Evolutionary conservation across 2,113 vertebrate species (phyloP).

Genomic region (Phocoena phocoena): DNA sequence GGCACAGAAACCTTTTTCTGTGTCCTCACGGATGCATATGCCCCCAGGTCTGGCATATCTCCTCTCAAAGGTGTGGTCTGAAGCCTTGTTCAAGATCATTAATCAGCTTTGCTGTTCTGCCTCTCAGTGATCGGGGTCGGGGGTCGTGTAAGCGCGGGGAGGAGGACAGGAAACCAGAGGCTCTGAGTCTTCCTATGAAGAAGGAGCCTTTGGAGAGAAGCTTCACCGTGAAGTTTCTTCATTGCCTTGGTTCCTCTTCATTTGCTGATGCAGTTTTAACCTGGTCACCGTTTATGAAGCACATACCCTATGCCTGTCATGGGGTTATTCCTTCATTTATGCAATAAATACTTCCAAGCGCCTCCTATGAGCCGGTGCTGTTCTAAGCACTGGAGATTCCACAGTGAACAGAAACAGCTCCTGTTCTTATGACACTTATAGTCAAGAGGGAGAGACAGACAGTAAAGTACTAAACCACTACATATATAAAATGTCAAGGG

Average conservation of each 20-base stretch:
- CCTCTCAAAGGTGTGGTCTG: too few species aligned
- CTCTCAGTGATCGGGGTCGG: not conserved
- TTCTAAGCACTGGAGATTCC: not conserved
- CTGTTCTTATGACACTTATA: not conserved
- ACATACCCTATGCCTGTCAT: fast-evolving
- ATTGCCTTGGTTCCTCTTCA: fast-evolving
- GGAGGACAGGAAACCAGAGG: not conserved
- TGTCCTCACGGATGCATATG: fast-evolving
- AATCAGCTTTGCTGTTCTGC: not conserved
- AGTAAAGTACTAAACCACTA: not conserved
- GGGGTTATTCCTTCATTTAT: not conserved
- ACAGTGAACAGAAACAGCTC: not conserved
- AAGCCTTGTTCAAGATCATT: not conserved
- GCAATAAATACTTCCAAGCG: not conserved
- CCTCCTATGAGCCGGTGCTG: fast-evolving
- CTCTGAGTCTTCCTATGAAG: not conserved
- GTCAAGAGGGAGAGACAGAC: not conserved
- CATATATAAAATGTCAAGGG: not conserved
- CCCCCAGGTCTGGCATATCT: fast-evolving
- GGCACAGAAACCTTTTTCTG: not conserved
- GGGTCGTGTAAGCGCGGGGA: not conserved
- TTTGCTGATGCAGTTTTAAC: not conserved
- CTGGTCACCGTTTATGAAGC: fast-evolving
- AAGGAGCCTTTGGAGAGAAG: not conserved
- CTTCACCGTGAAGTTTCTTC: too few species aligned